Base-by-base conservation (phyloP, 92 coral and sea anemone genomes). In the Porites evermanni region DNA sequence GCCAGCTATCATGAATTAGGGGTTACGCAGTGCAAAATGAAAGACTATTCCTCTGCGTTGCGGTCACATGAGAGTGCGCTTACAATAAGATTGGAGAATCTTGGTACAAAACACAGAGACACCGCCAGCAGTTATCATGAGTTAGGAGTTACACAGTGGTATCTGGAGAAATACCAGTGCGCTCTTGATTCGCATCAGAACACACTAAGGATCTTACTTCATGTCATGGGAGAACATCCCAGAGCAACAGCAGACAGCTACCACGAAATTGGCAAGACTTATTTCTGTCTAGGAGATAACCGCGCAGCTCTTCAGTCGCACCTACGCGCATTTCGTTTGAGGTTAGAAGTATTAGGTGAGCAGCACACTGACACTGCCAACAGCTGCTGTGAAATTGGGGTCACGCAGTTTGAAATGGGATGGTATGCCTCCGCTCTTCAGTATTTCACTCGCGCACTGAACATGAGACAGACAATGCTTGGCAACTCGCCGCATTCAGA, bases 111-210 rank as follows among this genome's bases (percentile, higher is more conserved):
- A 8, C 77, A 73, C 26, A n/a, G 18, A 61, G 56, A 72, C 17
- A 80, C 91, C 14, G 91, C 87, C 23, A 24, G 26, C 29, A 72
- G 81, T 59, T 81, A 87, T 32, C 26, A 72, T 19, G 61, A 72
- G 4, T 71, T 81, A 21, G 91, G 91, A 54, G 26, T 65, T 16
- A 68, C 75, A 24, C 72, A 61, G 54, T 21, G 59, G 56, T 50
- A 44, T 16, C 7, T 85, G 77, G 23, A 63, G 77, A 16, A 85
- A 10, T 81, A 81, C 53, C n/a, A 53, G 64, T 11, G 12, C 14
- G 86, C 86, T 10, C 56, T 78, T 4, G 14, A 8, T 17, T 66
- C 53, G 2, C 65, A 77, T 32, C 12, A 47, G n/a, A 13, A 68
- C 0, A 78, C 86, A n/a, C 77, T 53, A 8, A 21, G 7, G 26